Conservation (phyloP, 1,140 invertebrate species). For the Panagrolaimus sp. region DNA sequence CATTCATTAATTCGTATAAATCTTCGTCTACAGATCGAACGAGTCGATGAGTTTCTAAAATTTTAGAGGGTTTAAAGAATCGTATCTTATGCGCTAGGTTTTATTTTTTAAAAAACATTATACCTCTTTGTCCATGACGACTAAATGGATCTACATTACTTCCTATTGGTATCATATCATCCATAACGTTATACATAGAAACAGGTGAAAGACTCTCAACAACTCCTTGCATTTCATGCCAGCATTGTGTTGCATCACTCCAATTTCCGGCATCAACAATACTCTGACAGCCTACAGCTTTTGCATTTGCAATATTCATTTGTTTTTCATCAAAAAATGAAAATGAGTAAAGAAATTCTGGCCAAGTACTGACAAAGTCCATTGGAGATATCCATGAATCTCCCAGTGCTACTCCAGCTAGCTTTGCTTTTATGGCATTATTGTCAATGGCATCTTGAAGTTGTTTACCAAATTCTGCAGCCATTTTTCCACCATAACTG, state of each 20-base stretch:
- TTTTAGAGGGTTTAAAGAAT: no score
- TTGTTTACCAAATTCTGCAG: slow-evolving; percentile 68
- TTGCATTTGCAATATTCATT: slow-evolving; percentile 53
- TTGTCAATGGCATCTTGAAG: slow-evolving; percentile 65
- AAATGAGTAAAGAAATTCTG: slow-evolving; percentile 68
- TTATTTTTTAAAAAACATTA: no score
- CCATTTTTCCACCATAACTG: slow-evolving; percentile 79
- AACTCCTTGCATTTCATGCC: slow-evolving; percentile 65
- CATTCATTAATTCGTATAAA: slow-evolving; percentile 56
- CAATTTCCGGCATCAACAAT: slow-evolving; percentile 61
- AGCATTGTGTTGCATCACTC: slow-evolving; percentile 65
- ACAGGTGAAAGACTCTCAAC: slow-evolving; percentile 62
- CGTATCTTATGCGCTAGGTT: not conserved
- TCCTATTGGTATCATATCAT: slow-evolving; percentile 24
- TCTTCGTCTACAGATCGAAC: no score
- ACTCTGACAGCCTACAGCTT: slow-evolving; percentile 55
- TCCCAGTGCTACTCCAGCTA: slow-evolving; percentile 72
- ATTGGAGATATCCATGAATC: slow-evolving; percentile 80
- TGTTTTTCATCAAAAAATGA: slow-evolving; percentile 62
- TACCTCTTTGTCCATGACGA: no score
- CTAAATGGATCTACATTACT: no score
- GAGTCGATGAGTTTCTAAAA: no score
- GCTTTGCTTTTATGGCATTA: slow-evolving; percentile 67
- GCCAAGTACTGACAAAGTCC: slow-evolving; percentile 74
- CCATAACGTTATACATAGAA: slow-evolving; percentile 76